These are phyloP conservation scores for Tragelaphus oryx DNA, from an alignment of 2,797 vertebrate genomes.

Conservation along the genomic window DNA sequence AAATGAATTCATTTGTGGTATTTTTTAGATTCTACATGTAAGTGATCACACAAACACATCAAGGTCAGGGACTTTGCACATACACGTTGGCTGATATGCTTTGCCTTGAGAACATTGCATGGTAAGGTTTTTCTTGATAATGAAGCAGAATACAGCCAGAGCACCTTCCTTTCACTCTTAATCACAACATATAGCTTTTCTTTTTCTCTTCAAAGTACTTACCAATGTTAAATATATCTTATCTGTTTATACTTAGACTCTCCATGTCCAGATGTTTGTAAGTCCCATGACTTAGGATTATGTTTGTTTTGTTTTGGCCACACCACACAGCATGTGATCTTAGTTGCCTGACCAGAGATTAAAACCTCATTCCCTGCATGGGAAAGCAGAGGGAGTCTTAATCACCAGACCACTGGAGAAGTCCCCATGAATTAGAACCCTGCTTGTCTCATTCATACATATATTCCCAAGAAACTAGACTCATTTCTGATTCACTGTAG, in stretches of 20 bases:
- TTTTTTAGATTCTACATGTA: background rate
- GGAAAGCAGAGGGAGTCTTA: background rate
- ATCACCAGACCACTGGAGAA: background rate
- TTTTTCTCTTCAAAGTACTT: background rate
- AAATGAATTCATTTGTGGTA: background rate
- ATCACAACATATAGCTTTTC: background rate
- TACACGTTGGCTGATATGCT: background rate
- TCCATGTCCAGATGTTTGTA: background rate
- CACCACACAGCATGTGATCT: background rate
- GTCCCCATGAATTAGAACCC: background rate
- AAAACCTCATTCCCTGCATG: background rate
- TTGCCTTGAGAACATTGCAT: background rate
- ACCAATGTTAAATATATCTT: background rate
- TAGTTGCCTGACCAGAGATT: background rate
- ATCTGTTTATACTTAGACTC: background rate
- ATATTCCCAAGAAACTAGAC: background rate
- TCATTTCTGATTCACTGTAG: background rate
- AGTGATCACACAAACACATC: background rate
- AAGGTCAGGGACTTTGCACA: background rate
- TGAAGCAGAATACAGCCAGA: background rate
- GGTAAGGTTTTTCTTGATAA: background rate
- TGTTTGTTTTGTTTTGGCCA: background rate
- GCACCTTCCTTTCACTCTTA: background rate
- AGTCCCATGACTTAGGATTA: background rate
- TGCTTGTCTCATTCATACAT: background rate